Percentiles rank a stretch among this genome's conserved stretches.
Evolutionary conservation across 2,888 invertebrate species (phyloP).

Genomic region (Rhimphoctona megacephalus): DNA sequence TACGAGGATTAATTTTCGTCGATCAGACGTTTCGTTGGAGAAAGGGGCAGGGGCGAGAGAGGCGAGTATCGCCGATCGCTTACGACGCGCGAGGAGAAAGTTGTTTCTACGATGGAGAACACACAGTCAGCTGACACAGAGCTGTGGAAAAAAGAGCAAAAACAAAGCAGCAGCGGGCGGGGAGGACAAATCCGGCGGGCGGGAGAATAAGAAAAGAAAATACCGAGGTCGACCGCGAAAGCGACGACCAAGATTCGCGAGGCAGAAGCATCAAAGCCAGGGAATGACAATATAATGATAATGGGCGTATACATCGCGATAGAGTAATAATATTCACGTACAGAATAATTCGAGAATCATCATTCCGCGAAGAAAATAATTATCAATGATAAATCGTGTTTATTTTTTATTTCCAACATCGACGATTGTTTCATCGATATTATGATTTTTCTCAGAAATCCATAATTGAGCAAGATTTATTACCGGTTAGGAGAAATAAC

Average conservation of each 20-base stretch:
- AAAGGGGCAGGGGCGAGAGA: background rate
- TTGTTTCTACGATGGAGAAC: constrained; percentile 56
- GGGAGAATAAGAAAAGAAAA: constrained; percentile 3
- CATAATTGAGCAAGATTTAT: background rate
- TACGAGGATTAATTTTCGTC: constrained; percentile 16
- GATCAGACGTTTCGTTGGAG: background rate
- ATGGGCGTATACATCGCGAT: background rate
- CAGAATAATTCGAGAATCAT: constrained; percentile 20
- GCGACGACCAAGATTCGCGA: constrained; percentile 65
- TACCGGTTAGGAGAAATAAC: background rate
- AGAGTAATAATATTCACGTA: constrained; percentile 3
- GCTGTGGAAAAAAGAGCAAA: background rate
- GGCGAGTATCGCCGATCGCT: constrained; percentile 9
- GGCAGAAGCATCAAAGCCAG: background rate
- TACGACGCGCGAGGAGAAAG: constrained; percentile 58
- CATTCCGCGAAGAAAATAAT: background rate
- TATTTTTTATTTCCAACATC: background rate
- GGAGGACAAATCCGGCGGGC: constrained; percentile 13
- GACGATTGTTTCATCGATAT: background rate
- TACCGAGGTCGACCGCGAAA: constrained; percentile 65
- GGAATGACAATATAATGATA: constrained; percentile 16
- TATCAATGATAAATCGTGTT: background rate
- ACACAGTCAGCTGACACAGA: constrained; percentile 65
- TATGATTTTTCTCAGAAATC: background rate
- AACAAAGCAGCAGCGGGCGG: constrained; percentile 1